Evolutionary conservation across 2,113 vertebrate species (phyloP).

Genomic region (Tragelaphus buxtoni): DNA sequence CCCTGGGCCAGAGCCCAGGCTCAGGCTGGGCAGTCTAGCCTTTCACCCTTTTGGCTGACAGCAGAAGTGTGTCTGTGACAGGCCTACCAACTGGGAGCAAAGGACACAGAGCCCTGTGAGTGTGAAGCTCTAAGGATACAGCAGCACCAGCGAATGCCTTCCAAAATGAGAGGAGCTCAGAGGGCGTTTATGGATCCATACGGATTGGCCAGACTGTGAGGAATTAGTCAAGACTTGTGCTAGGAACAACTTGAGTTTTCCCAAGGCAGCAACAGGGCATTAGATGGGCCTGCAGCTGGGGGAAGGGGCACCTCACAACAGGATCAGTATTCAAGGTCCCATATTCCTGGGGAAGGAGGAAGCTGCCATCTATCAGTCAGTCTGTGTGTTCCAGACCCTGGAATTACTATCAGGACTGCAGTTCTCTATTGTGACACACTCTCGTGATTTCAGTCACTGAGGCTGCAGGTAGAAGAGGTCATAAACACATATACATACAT

Average conservation of each 20-base stretch:
- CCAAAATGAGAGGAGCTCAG: neutral
- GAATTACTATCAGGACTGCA: neutral
- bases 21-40: neutral
- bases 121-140: neutral
- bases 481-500: neutral
- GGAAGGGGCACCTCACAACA: neutral
- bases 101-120: neutral
- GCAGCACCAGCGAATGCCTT: neutral
- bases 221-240: neutral
- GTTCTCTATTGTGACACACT: neutral
- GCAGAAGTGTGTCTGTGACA: neutral
- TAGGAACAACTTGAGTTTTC: neutral
- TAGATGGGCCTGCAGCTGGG: too few relatives aligned
- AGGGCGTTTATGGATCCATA: too few relatives aligned
- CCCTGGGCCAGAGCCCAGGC: neutral
- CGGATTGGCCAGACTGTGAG: neutral
- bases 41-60: neutral
- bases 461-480: neutral
- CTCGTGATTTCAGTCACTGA: neutral
- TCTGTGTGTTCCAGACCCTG: neutral
- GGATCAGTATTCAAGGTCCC: neutral
- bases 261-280: too few relatives aligned
- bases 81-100: neutral
- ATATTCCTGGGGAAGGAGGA: neutral
- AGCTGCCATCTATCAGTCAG: neutral